Percentiles rank a stretch among this genome's conserved stretches.
These are phyloP conservation scores for Scaptomyza montana DNA, from an alignment of 1,140 invertebrate genomes.

Conservation along the genomic window DNA sequence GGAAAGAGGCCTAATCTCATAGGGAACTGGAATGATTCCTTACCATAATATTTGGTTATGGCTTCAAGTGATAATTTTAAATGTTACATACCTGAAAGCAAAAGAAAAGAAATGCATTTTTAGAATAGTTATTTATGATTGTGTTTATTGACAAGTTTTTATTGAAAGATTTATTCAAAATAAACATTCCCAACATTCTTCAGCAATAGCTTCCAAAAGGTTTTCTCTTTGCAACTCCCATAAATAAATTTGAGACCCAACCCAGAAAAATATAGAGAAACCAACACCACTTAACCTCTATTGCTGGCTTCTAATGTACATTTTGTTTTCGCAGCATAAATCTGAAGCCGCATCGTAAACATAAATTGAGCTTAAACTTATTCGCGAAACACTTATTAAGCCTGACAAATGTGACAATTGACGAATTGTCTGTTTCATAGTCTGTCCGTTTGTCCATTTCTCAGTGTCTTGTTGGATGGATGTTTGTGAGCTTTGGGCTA, in stretches of 20 bases:
- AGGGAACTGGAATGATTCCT: not conserved
- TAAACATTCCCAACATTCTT: too few relatives aligned
- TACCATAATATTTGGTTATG: slow-evolving; percentile 8
- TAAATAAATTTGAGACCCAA: slow-evolving; percentile 29
- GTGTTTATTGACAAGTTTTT: not conserved
- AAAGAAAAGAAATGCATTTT: not conserved
- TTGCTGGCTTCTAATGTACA: slow-evolving; percentile 10
- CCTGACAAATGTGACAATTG: slow-evolving; percentile 50
- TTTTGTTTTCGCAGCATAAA: slow-evolving; percentile 22
- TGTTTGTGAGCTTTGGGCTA: not conserved
- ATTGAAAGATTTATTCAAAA: too few relatives aligned
- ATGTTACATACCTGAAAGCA: slow-evolving; percentile 38
- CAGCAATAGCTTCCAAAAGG: too few relatives aligned
- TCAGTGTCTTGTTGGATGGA: not conserved
- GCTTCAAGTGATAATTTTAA: not conserved
- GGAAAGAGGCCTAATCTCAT: not conserved
- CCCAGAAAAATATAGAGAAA: slow-evolving; percentile 16
- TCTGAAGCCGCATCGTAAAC: slow-evolving; percentile 30
- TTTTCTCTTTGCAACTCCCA: not conserved
- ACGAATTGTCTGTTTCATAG: slow-evolving; percentile 23
- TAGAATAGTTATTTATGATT: too few relatives aligned
- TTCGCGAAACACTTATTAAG: slow-evolving; percentile 36
- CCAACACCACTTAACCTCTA: slow-evolving; percentile 37
- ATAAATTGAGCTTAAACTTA: slow-evolving; percentile 40
- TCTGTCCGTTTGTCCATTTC: too few relatives aligned